Conservation (phyloP, 2,113 vertebrate species). For the Chloropsis cyanopogon region DNA sequence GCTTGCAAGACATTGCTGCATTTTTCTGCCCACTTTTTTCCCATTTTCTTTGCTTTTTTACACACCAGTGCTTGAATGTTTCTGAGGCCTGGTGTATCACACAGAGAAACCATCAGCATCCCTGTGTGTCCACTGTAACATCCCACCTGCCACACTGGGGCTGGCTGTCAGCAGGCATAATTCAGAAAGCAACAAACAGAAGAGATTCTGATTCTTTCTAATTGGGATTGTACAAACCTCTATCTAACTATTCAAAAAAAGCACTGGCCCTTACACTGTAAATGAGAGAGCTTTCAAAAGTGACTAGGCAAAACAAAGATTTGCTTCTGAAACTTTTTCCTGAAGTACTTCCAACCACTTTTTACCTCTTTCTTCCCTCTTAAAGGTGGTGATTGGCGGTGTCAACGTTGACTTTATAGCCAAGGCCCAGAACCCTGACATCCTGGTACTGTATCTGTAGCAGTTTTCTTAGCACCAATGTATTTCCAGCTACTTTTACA, state of each 20-base stretch:
- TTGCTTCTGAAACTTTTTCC: not conserved
- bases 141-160: not conserved
- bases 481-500: not conserved
- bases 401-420: constrained; percentile 88
- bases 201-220: not conserved
- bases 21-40: not conserved
- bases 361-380: not conserved
- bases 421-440: constrained; percentile 75
- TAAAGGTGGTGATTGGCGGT: constrained; percentile 87
- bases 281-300: not conserved
- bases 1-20: not conserved
- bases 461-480: not conserved
- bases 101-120: not conserved
- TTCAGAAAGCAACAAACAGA: not conserved
- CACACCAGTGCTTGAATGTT: not conserved
- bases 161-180: not conserved
- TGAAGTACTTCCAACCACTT: not conserved
- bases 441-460: constrained; percentile 69
- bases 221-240: not conserved
- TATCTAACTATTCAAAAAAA: not conserved
- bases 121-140: not conserved
- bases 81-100: not conserved
- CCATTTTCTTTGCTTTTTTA: not conserved
- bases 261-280: not conserved
- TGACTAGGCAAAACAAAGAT: not conserved